Base-by-base conservation (phyloP, 2,797 vertebrate species). In the Bradypodion ventrale region DNA sequence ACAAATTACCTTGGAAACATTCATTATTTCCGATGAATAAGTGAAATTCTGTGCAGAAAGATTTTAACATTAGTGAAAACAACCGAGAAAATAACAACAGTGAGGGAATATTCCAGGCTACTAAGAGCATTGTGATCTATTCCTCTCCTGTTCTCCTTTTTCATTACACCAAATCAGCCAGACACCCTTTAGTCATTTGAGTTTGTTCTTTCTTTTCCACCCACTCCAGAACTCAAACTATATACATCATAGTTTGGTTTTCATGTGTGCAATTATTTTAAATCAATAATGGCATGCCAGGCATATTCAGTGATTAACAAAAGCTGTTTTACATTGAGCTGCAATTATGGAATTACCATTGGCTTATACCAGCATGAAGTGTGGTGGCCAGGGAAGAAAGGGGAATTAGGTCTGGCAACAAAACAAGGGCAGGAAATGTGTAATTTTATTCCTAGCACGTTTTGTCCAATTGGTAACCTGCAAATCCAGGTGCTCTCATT, bases 381-480 rank as follows among this genome's bases (percentile, higher is more conserved):
- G 75, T 60, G 63, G 78, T 80, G 52, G 62, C 40, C 0, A 1
- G 21, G 3, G 40, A 37, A 27, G 29, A 37, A 19, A 27, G 85
- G 70, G 25, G 21, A 27, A 3, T 13, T 49, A 44, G 42, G 40
- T 6, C 4, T 7, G 4, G 70, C 89, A 85, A 69, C 23, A 62
- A 88, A 69, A 75, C 83, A 77, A 91, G 89, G 44, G 49, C 84
- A 89, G 88, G 88, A 85, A 90, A 87, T 2, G 70, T 89, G 85
- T 82, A 83, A 87, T 86, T 91, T 85, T 84, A 89, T 91, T 92
- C 84, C 56, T 88, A 88, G 79, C 85, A 91, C 92, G 89, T 93
- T 83, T 85, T 66, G 60, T 79, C 87, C 42, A 16, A 16, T 77
- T 37, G 60, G 35, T 35, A 65, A 44, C 42, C 66, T 44, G 86